These are phyloP conservation scores for Rostratula benghalensis DNA, from an alignment of 2,113 vertebrate genomes.

Conservation along the genomic window DNA sequence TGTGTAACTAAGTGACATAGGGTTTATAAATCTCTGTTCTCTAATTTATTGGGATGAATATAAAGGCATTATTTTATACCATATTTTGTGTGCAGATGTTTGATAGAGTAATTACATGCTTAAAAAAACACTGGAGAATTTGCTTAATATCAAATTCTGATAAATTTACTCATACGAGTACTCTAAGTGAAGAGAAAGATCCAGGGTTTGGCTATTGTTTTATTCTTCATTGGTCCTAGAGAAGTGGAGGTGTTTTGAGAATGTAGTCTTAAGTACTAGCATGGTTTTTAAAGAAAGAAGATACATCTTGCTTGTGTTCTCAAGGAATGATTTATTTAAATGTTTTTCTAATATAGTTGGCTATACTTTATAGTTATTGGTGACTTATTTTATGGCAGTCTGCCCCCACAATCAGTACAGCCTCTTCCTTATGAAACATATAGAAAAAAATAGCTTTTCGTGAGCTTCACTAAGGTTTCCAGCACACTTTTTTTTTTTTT, in stretches of 20 bases:
- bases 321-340: background rate
- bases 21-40: background rate
- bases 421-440: background rate
- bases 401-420: background rate
- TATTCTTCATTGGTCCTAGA: background rate
- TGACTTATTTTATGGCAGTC: background rate
- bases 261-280: rapidly evolving
- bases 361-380: background rate
- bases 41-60: background rate
- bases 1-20: background rate
- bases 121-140: background rate
- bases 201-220: background rate
- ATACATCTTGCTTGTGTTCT: background rate
- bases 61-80: background rate
- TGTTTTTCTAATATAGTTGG: background rate
- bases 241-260: background rate
- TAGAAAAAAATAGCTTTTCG: background rate
- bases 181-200: background rate
- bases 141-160: background rate
- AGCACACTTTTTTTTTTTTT: background rate
- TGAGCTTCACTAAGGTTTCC: background rate
- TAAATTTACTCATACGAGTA: background rate
- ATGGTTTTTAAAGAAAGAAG: background rate
- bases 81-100: background rate
- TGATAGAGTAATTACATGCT: background rate